Percentiles rank a stretch among this genome's conserved stretches.
These are phyloP conservation scores for Paracyclopina nana DNA, from an alignment of 1,140 invertebrate genomes.

Conservation along the genomic window DNA sequence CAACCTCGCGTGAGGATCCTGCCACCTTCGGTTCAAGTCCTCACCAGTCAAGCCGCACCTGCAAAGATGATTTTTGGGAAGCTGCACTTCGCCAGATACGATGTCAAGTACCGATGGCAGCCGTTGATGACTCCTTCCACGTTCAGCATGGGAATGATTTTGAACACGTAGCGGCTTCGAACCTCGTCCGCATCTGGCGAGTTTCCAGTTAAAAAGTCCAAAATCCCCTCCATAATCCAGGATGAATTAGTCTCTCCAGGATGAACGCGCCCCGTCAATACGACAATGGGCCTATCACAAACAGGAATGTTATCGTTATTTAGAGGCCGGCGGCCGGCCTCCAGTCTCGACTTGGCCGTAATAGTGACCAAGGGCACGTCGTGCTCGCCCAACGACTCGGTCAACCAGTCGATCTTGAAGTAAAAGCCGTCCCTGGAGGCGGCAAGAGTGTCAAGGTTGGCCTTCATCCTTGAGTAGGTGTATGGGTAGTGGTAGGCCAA, in stretches of 20 bases:
- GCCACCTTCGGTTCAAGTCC: conserved; percentile 60
- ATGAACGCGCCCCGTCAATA: conserved; percentile 60
- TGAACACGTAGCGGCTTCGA: conserved; percentile 53
- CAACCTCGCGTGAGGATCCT: conserved; percentile 42
- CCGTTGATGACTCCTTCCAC: conserved; percentile 71
- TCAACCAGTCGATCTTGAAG: conserved; percentile 28
- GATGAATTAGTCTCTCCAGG: conserved; percentile 73
- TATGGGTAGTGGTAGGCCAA: conserved; percentile 79
- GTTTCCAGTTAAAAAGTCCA: conserved; percentile 43
- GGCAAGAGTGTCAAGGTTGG: conserved; percentile 22
- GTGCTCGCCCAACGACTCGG: conserved; percentile 50
- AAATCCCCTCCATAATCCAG: conserved; percentile 66
- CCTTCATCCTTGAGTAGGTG: conserved; percentile 56
- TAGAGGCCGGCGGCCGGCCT: too few relatives aligned
- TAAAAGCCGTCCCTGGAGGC: not conserved
- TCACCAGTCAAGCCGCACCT: conserved; percentile 58
- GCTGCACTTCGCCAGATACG: conserved; percentile 16
- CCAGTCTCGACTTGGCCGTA: too few relatives aligned
- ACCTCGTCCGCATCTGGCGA: conserved; percentile 36
- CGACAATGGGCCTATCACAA: conserved; percentile 42
- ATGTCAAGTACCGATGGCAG: conserved; percentile 39
- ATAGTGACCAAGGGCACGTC: conserved; percentile 57
- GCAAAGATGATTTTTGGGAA: conserved; percentile 44
- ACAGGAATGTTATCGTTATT: conserved; percentile 19
- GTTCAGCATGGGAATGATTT: conserved; percentile 70